A percentile compares a stretch with the other conserved stretches of the same genome.
Conservation (phyloP, 1,140 invertebrate species). For the Cyrtorhinus lividipennis region DNA sequence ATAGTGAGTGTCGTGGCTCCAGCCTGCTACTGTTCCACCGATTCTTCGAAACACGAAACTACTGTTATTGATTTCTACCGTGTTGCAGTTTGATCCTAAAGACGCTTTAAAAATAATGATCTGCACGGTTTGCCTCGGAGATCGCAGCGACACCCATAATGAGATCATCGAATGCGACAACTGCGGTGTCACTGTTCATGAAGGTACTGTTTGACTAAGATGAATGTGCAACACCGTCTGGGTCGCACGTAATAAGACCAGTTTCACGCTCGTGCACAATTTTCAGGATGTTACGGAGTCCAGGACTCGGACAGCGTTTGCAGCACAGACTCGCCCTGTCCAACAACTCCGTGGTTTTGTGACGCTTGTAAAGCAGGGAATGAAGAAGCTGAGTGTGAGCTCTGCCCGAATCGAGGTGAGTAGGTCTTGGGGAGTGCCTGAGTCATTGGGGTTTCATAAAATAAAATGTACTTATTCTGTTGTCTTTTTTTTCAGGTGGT, state of each 20-base stretch:
- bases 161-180: conserved; percentile 95
- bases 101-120: conserved; percentile 43
- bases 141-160: conserved; percentile 81
- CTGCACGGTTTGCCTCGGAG: conserved; percentile 85
- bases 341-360: conserved; percentile 96
- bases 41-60: too few species aligned
- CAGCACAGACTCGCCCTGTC: conserved; percentile 77
- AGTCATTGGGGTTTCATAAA: conserved; percentile 9
- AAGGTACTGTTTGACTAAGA: conserved; percentile 41
- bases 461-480: conserved; percentile 1
- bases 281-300: conserved; percentile 80
- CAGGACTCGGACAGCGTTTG: conserved; percentile 81
- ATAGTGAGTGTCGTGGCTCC: too few species aligned
- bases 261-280: too few species aligned
- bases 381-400: conserved; percentile 67
- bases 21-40: too few species aligned
- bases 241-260: too few species aligned
- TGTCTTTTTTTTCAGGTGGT: conserved; percentile 45
- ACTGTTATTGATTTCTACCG: background rate
- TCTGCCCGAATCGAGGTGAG: conserved; percentile 64
- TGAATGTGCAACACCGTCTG: background rate
- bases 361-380: conserved; percentile 91
- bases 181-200: conserved; percentile 89
- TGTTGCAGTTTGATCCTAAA: conserved; percentile 31
- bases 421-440: too few species aligned